phyloP scores from a whole-genome alignment of 2,888 invertebrate species.

The Ellobium chinense region DNA sequence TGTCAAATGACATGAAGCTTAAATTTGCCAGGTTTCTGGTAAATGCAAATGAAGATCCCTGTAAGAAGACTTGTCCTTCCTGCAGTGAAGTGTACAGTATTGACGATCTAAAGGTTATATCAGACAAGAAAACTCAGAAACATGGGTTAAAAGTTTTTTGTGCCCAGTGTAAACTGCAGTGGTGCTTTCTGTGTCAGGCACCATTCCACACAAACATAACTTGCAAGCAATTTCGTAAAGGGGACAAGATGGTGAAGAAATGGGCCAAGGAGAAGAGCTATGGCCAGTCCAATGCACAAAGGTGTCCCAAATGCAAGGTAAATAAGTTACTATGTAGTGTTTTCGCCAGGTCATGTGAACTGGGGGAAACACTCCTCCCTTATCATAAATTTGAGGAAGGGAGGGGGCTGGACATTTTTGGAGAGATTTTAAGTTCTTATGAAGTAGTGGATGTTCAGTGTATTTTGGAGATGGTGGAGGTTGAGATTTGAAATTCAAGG shows the following conservation, averaged over 20 bases:
- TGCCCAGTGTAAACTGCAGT: constrained; percentile 73
- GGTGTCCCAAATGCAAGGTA: constrained; percentile 80
- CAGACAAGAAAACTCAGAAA: constrained; percentile 40
- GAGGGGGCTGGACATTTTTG: no score
- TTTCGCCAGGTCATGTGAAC: not conserved
- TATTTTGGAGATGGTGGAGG: no score
- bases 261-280: constrained; percentile 78
- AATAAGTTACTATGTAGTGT: not conserved
- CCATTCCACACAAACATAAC: constrained; percentile 77
- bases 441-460: no score
- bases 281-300: constrained; percentile 79
- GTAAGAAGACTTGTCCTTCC: constrained; percentile 78
- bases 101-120: constrained; percentile 19
- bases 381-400: no score
- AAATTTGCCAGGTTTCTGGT: constrained; percentile 75
- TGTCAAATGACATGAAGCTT: constrained; percentile 68
- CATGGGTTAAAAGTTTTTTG: constrained; percentile 67
- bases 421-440: no score
- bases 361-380: not conserved
- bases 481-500: no score
- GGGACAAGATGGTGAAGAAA: constrained; percentile 76
- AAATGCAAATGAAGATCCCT: constrained; percentile 76
- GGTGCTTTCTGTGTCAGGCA: constrained; percentile 80
- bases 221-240: constrained; percentile 77
- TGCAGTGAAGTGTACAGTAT: constrained; percentile 71